These are phyloP conservation scores for Gorsachius goisagi DNA, from an alignment of 2,113 vertebrate species.

Conservation along the genomic window DNA sequence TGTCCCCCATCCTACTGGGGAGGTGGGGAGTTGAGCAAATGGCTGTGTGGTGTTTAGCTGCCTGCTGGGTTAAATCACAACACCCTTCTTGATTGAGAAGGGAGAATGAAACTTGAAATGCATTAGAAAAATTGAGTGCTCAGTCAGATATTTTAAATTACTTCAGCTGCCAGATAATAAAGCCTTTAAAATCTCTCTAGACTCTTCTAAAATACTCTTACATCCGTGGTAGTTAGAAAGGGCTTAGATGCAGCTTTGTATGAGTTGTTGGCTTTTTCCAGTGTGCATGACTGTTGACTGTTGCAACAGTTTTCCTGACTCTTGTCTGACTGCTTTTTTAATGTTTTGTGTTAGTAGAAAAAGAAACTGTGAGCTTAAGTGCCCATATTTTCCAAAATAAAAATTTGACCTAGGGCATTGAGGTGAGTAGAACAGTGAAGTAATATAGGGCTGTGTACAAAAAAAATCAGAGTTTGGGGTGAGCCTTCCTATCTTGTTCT, in stretches of 20 bases:
- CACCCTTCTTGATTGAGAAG: background rate
- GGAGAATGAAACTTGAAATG: background rate
- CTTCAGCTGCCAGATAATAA: background rate
- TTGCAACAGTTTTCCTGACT: background rate
- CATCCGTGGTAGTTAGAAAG: background rate
- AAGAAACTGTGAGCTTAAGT: background rate
- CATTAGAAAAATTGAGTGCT: background rate
- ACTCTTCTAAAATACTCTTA: background rate
- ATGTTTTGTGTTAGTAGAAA: background rate
- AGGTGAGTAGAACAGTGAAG: background rate
- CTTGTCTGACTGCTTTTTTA: background rate
- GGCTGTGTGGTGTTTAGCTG: no score
- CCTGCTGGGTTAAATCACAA: no score
- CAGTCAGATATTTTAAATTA: background rate
- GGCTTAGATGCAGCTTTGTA: background rate
- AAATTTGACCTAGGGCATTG: background rate
- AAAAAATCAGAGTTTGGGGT: background rate
- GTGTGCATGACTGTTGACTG: accelerated
- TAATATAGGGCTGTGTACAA: background rate
- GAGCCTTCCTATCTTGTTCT: background rate
- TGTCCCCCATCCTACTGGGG: no score
- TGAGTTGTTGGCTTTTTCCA: background rate
- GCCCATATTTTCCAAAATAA: background rate
- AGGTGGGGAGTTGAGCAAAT: no score
- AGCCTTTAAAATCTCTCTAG: background rate